Evolutionary conservation across 1,140 invertebrate genomes (phyloP).

Genomic region (Pantala flavescens): DNA sequence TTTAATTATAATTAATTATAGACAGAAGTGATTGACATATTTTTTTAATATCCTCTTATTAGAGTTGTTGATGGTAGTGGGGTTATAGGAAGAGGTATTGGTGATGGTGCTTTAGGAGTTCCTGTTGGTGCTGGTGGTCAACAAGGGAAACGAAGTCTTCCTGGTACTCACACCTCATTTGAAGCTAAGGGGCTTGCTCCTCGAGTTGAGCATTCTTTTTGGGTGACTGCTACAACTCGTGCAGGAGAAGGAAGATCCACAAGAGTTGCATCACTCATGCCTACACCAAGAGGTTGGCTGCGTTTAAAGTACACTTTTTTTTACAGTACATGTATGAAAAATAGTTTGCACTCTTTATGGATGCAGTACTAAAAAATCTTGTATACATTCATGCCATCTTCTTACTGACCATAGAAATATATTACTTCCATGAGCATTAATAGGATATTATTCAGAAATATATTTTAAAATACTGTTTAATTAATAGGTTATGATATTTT

Average conservation of each 20-base stretch:
- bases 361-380: no score
- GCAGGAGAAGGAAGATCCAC: slow-evolving; percentile 66
- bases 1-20: no score
- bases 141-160: slow-evolving; percentile 51
- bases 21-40: no score
- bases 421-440: no score
- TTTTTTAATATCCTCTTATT: neutral
- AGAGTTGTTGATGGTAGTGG: neutral
- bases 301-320: neutral
- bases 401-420: no score
- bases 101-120: slow-evolving; percentile 54
- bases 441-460: no score
- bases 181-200: slow-evolving; percentile 59
- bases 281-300: slow-evolving; percentile 37
- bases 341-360: no score
- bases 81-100: slow-evolving; percentile 35
- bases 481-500: no score
- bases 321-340: no score
- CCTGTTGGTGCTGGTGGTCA: slow-evolving; percentile 31
- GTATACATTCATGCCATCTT: no score
- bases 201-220: slow-evolving; percentile 68
- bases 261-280: slow-evolving; percentile 49
- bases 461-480: no score
- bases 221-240: slow-evolving; percentile 65
- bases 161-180: slow-evolving; percentile 49